phyloP scores from a whole-genome alignment of 2,113 vertebrate genomes.

The Poicephalus gulielmi region DNA sequence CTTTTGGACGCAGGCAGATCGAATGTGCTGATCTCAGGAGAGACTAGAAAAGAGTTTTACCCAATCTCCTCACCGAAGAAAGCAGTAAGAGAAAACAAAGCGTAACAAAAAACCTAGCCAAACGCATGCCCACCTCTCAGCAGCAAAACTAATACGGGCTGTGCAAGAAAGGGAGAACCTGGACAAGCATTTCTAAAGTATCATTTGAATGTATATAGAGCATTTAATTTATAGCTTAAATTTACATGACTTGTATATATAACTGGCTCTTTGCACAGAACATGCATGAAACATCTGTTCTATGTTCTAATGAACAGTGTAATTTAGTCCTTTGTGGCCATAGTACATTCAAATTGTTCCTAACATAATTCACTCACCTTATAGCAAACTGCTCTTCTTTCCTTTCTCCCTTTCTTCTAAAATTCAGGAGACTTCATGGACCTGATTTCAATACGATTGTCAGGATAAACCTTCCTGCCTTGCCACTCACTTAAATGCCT shows the following conservation, averaged over 20 bases:
- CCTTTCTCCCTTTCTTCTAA: background rate
- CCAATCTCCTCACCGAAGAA: background rate
- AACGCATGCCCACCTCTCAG: background rate
- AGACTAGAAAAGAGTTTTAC: constrained; percentile 17
- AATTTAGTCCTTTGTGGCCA: background rate
- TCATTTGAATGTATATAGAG: background rate
- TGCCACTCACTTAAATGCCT: background rate
- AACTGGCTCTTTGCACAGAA: background rate
- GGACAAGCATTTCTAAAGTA: background rate
- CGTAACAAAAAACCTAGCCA: background rate
- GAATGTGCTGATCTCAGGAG: constrained; percentile 52
- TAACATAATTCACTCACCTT: background rate
- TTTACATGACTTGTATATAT: background rate
- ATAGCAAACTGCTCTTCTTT: background rate
- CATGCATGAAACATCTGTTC: background rate
- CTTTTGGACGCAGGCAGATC: constrained; percentile 46
- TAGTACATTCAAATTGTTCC: background rate
- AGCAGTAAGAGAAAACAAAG: constrained; percentile 30
- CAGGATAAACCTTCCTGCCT: background rate
- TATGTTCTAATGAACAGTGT: background rate
- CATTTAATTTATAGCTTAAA: background rate
- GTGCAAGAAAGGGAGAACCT: background rate
- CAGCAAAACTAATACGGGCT: background rate
- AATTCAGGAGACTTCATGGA: background rate
- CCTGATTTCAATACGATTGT: background rate